Evolutionary conservation across 2,888 invertebrate species (phyloP).

Genomic region (Chymomyza amoena): DNA sequence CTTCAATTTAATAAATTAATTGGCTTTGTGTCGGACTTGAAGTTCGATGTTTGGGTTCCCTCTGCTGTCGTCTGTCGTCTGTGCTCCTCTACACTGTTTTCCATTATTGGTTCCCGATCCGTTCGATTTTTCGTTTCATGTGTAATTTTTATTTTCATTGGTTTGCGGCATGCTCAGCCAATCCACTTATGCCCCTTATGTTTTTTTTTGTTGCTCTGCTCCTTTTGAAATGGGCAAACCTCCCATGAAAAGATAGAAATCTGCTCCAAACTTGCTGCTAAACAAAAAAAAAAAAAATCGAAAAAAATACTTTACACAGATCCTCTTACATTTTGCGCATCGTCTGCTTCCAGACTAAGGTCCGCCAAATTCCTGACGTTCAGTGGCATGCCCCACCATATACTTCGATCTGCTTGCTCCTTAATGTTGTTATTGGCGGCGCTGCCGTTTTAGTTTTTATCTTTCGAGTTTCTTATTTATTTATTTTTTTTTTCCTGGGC

Average conservation of each 20-base stretch:
- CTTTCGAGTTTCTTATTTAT: slow-evolving; percentile 18
- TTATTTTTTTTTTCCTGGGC: slow-evolving; percentile 24
- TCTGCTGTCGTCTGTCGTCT: slow-evolving; percentile 39
- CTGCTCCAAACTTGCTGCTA: slow-evolving; percentile 58
- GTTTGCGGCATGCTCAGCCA: slow-evolving; percentile 5
- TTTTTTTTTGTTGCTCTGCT: slow-evolving; percentile 17
- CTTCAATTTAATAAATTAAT: slow-evolving; percentile 79
- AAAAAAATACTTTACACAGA: slow-evolving; percentile 51
- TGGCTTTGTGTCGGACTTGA: slow-evolving; percentile 72
- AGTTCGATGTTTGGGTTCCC: neutral
- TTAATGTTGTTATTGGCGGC: slow-evolving; percentile 27
- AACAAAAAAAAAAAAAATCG: slow-evolving; percentile 2
- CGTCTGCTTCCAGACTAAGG: neutral
- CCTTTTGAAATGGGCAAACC: slow-evolving; percentile 70
- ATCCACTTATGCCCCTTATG: slow-evolving; percentile 12
- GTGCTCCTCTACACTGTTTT: slow-evolving; percentile 25
- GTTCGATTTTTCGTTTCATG: slow-evolving; percentile 24
- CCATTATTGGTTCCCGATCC: slow-evolving; percentile 21
- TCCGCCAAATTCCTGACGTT: slow-evolving; percentile 55
- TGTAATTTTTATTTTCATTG: slow-evolving; percentile 23
- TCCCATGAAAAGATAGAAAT: slow-evolving; percentile 76
- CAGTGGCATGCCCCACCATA: slow-evolving; percentile 40
- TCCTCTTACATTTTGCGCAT: slow-evolving; percentile 52
- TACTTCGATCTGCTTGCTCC: slow-evolving; percentile 13
- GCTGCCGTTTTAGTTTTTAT: slow-evolving; percentile 17